Percentiles rank a stretch among this genome's conserved stretches.
phyloP scores from a whole-genome alignment of 2,797 vertebrate species.

The Xenentodon cancila region DNA sequence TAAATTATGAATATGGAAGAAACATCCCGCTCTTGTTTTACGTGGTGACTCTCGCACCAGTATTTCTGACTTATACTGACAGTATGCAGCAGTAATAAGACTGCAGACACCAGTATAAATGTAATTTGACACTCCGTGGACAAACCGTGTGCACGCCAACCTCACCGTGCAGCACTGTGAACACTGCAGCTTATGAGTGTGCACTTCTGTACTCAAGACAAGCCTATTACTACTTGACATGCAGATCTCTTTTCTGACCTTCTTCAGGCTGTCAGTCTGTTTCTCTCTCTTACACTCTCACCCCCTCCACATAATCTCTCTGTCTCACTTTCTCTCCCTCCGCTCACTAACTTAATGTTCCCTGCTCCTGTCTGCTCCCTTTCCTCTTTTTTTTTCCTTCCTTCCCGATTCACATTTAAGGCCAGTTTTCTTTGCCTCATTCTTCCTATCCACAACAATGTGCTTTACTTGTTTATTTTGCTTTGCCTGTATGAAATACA shows the following conservation, averaged over 20 bases:
- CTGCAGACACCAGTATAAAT: background rate
- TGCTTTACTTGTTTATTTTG: background rate
- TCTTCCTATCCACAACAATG: slow-evolving; percentile 30
- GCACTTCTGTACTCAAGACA: slow-evolving; percentile 58
- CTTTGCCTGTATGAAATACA: too few relatives aligned
- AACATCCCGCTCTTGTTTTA: too few relatives aligned
- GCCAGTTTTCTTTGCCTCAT: slow-evolving; percentile 35
- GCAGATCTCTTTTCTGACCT: slow-evolving; percentile 77
- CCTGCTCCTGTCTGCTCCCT: slow-evolving; percentile 8
- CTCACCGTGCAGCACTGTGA: slow-evolving; percentile 23
- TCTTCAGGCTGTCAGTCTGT: slow-evolving; percentile 66
- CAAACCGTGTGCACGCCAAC: slow-evolving; percentile 13
- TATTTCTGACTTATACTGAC: background rate
- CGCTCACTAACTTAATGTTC: slow-evolving; percentile 21
- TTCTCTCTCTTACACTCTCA: slow-evolving; percentile 15
- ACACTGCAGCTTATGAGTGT: slow-evolving; percentile 50
- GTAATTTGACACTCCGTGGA: slow-evolving; percentile 9
- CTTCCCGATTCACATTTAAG: slow-evolving; percentile 19
- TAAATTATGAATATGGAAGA: too few relatives aligned
- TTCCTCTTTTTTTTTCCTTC: slow-evolving; percentile 16
- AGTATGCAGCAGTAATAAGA: background rate
- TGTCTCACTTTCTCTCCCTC: slow-evolving; percentile 10
- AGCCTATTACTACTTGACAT: slow-evolving; percentile 77
- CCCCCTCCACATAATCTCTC: slow-evolving; percentile 43
- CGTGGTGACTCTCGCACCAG: too few relatives aligned